Conservation (phyloP, 2,888 invertebrate genomes). For the Lepidonotus clava region DNA sequence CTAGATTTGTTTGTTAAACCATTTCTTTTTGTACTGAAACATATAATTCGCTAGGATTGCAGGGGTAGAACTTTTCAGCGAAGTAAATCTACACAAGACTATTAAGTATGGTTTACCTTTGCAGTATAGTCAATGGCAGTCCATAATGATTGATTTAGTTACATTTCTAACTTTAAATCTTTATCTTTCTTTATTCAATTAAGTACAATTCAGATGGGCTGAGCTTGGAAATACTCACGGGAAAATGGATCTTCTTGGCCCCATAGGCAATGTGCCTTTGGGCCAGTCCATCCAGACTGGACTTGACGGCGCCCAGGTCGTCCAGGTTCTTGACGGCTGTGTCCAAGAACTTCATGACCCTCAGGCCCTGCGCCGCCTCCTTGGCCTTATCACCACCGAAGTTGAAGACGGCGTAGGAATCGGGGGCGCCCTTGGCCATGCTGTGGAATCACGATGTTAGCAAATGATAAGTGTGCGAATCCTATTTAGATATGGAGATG, state of each 20-base stretch:
- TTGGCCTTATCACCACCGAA: background rate
- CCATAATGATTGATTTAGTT: too few species aligned
- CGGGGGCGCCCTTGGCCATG: background rate
- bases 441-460: background rate
- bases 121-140: too few species aligned
- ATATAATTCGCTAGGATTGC: too few species aligned
- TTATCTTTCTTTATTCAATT: too few species aligned
- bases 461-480: background rate
- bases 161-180: too few species aligned
- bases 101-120: too few species aligned
- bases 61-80: too few species aligned
- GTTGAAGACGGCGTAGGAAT: conserved; percentile 16
- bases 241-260: conserved; percentile 33
- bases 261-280: background rate
- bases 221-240: background rate
- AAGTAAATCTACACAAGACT: too few species aligned
- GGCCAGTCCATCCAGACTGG: background rate
- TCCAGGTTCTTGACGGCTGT: background rate
- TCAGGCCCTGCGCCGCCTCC: background rate
- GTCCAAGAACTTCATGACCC: conserved; percentile 9
- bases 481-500: background rate
- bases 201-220: too few species aligned
- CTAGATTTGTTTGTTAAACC: too few species aligned
- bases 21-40: too few species aligned
- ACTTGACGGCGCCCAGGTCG: background rate